A percentile compares a stretch with the other conserved stretches of the same genome.
Evolutionary conservation across 2,888 invertebrate genomes (phyloP).

Genomic region (Lasioglossum malachurum): DNA sequence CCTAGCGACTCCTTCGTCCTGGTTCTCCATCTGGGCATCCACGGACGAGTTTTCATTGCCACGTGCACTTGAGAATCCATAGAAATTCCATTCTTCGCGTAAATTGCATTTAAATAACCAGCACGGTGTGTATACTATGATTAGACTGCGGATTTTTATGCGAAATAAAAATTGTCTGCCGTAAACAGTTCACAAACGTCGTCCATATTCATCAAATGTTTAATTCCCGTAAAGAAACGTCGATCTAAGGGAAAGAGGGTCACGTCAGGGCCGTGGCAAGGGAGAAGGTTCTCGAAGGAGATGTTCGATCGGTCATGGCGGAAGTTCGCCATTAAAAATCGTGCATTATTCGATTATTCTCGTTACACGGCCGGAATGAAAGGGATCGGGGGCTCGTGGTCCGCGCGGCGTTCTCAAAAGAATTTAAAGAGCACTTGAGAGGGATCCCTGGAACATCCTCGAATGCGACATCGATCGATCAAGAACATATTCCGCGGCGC

Average conservation of each 20-base stretch:
- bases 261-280: background rate
- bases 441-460: slow-evolving; percentile 39
- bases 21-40: background rate
- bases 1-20: background rate
- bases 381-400: slow-evolving; percentile 36
- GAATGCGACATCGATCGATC: slow-evolving; percentile 43
- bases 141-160: background rate
- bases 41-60: background rate
- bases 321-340: slow-evolving; percentile 18
- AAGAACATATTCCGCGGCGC: slow-evolving; percentile 42
- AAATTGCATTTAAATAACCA: background rate
- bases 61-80: background rate
- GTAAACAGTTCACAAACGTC: background rate
- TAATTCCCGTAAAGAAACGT: background rate
- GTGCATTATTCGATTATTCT: slow-evolving; percentile 34
- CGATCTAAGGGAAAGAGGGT: background rate
- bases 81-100: background rate
- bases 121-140: background rate
- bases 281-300: background rate
- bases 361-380: slow-evolving; percentile 24
- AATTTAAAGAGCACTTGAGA: slow-evolving; percentile 48
- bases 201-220: background rate
- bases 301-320: background rate
- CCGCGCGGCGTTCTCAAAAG: slow-evolving; percentile 39
- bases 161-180: background rate